Conservation (phyloP, 2,113 vertebrate genomes). For the Falco punctatus region DNA sequence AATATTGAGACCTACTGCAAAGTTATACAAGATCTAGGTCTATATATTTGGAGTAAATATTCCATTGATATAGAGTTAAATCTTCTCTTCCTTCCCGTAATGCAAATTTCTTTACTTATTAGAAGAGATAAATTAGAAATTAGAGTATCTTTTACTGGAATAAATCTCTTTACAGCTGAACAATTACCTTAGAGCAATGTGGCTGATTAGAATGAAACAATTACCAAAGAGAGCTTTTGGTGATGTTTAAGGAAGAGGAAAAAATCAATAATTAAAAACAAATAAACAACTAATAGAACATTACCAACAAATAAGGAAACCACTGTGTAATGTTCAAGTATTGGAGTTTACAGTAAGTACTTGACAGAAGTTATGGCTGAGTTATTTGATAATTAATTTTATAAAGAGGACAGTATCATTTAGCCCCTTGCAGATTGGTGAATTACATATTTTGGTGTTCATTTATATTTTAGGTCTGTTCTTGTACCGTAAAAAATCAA, state of each 20-base stretch:
- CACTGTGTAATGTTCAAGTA: not conserved
- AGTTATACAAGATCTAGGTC: not conserved
- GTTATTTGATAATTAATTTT: not conserved
- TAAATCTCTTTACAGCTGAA: not conserved
- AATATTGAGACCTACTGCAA: not conserved
- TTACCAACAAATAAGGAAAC: not conserved
- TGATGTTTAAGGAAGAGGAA: not conserved
- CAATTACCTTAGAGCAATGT: not conserved
- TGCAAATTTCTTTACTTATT: not conserved
- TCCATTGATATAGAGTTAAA: not conserved
- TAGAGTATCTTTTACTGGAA: not conserved
- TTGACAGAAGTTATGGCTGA: not conserved
- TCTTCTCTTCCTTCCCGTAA: not conserved
- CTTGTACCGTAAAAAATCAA: not conserved
- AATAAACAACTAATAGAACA: not conserved
- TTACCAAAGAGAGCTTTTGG: not conserved
- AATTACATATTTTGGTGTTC: not conserved
- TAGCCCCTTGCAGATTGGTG: not conserved
- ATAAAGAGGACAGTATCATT: not conserved
- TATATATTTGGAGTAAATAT: not conserved
- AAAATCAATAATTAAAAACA: not conserved
- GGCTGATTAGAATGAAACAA: not conserved
- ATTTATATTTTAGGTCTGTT: not conserved
- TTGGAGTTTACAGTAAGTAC: not conserved
- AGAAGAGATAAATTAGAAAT: not conserved